These are phyloP conservation scores for Hyles euphorbiae DNA, from an alignment of 1,140 invertebrate genomes.

Conservation along the genomic window DNA sequence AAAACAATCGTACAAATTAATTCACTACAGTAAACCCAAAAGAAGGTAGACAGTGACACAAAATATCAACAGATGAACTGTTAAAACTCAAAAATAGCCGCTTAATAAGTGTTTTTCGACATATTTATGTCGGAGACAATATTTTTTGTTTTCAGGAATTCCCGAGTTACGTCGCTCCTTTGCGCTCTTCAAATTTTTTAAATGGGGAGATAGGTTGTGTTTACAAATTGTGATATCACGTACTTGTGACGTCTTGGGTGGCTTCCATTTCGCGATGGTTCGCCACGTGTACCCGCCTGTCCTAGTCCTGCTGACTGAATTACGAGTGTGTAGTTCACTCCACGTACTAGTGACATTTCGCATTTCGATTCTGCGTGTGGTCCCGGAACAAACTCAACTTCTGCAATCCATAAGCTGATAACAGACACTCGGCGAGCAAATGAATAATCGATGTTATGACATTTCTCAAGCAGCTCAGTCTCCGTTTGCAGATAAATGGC, in stretches of 20 bases:
- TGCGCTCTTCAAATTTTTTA: too few species aligned
- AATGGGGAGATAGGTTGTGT: not conserved
- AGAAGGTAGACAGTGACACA: constrained; percentile 12
- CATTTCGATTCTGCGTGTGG: constrained; percentile 8
- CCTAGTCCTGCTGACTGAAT: constrained; percentile 1
- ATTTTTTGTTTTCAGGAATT: constrained; percentile 10
- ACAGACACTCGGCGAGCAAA: too few species aligned
- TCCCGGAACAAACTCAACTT: not conserved
- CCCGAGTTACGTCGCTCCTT: too few species aligned
- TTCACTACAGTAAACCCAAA: constrained; percentile 14
- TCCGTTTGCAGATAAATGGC: too few species aligned
- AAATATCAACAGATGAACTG: constrained; percentile 9
- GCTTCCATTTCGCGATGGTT: constrained; percentile 9
- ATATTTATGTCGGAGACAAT: constrained; percentile 14
- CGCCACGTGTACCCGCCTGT: constrained; percentile 3
- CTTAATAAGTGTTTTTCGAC: constrained; percentile 14
- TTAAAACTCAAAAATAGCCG: constrained; percentile 17
- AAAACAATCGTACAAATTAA: constrained; percentile 13
- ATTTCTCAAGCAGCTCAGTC: too few species aligned
- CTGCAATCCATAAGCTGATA: too few species aligned
- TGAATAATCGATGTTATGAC: too few species aligned
- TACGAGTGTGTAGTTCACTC: constrained; percentile 2
- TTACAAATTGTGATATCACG: constrained; percentile 12
- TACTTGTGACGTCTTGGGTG: constrained; percentile 11
- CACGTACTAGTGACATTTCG: constrained; percentile 3